phyloP scores from a whole-genome alignment of 2,113 vertebrate genomes.

The Zosterops borbonicus region DNA sequence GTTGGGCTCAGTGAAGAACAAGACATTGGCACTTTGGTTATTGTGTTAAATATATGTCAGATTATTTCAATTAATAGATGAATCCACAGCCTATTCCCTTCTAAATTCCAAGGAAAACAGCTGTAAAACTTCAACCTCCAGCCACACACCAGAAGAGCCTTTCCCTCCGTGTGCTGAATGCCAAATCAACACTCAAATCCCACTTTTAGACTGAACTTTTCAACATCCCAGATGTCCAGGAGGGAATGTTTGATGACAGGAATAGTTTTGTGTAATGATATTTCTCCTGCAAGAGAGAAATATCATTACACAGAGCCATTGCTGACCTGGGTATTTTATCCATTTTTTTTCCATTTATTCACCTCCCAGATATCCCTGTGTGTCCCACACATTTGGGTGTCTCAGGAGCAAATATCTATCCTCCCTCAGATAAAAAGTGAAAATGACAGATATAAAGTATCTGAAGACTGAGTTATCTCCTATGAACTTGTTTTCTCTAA shows the following conservation, averaged over 20 bases:
- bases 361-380: neutral
- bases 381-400: neutral
- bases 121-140: neutral
- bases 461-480: neutral
- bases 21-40: neutral
- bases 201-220: neutral
- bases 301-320: neutral
- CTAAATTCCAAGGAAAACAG: neutral
- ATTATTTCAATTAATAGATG: neutral
- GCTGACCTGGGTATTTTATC: accelerated
- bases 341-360: neutral
- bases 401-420: neutral
- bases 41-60: neutral
- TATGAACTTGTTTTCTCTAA: neutral
- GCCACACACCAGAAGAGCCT: accelerated
- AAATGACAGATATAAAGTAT: neutral
- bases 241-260: neutral
- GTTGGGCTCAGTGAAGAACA: neutral
- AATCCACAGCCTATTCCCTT: neutral
- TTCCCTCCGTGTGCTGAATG: neutral
- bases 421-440: neutral
- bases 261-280: accelerated
- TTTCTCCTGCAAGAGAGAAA: neutral
- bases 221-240: neutral
- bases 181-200: neutral